Evolutionary conservation across 2,113 vertebrate species (phyloP).

Genomic region (Pterocles gutturalis): DNA sequence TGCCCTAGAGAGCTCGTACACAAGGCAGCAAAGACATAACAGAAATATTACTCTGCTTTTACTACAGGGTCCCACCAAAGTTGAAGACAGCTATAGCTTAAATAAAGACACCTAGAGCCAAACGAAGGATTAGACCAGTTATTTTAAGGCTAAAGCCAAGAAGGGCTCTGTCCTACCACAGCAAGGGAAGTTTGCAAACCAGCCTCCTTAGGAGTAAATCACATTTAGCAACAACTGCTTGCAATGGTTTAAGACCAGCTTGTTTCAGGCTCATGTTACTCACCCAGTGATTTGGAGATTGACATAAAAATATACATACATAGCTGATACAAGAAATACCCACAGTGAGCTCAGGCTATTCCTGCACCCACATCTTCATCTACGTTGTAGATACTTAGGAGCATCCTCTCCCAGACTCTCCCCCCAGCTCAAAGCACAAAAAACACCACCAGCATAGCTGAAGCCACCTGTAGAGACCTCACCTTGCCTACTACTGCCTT

Average conservation of each 20-base stretch:
- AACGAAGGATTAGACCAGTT: not conserved
- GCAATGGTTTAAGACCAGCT: not conserved
- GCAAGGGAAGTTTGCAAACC: not conserved
- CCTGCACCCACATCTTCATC: not conserved
- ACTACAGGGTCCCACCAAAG: too few species aligned
- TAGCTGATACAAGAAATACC: too few species aligned
- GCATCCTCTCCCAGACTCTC: not conserved
- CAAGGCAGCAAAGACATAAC: fast-evolving
- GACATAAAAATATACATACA: not conserved
- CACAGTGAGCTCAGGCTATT: not conserved
- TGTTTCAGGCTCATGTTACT: not conserved
- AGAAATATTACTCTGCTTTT: not conserved
- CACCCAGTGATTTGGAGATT: too few species aligned
- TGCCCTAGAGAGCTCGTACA: fast-evolving
- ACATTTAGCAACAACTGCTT: not conserved
- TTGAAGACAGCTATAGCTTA: not conserved
- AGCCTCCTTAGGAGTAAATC: not conserved
- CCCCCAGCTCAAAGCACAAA: not conserved
- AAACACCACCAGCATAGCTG: not conserved
- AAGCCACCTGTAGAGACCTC: fast-evolving
- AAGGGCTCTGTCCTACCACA: not conserved
- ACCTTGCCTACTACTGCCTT: too few species aligned
- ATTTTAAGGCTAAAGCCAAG: not conserved
- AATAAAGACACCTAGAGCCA: not conserved
- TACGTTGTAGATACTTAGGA: not conserved